phyloP scores from a whole-genome alignment of 2,797 vertebrate genomes.

The Myripristis jacobus region DNA sequence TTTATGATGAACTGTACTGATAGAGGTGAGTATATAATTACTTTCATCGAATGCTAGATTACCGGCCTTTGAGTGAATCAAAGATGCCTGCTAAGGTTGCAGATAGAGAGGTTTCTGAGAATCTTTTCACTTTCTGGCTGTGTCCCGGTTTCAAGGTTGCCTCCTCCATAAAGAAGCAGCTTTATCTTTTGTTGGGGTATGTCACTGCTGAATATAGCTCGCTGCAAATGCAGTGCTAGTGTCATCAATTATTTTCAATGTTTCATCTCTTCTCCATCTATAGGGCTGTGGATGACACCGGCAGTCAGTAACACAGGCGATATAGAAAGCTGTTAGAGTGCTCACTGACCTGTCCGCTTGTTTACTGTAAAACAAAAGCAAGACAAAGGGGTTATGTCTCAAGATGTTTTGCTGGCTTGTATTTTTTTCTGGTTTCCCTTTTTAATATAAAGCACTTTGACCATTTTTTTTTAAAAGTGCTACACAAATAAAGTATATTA shows the following conservation, averaged over 20 bases:
- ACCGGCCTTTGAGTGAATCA: conserved; percentile 37
- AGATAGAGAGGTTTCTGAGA: conserved; percentile 30
- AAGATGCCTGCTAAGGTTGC: conserved; percentile 24
- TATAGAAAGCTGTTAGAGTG: background rate
- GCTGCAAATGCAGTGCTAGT: conserved; percentile 8
- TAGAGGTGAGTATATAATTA: conserved; percentile 1
- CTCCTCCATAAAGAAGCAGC: conserved; percentile 19
- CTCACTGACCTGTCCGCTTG: too few relatives aligned
- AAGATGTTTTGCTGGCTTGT: too few relatives aligned
- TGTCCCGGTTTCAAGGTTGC: conserved; percentile 55
- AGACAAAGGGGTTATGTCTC: too few relatives aligned
- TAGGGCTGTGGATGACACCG: conserved; percentile 18
- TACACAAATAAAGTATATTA: too few relatives aligned
- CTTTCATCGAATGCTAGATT: conserved; percentile 19
- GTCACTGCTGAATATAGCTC: conserved; percentile 27
- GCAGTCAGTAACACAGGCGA: background rate
- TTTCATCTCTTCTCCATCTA: conserved; percentile 1
- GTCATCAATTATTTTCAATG: conserved; percentile 16
- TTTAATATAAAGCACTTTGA: too few relatives aligned
- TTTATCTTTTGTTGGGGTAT: conserved; percentile 29
- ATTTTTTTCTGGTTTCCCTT: too few relatives aligned
- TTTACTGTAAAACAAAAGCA: too few relatives aligned
- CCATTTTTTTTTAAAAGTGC: too few relatives aligned
- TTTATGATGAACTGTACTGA: conserved; percentile 25
- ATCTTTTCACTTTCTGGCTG: conserved; percentile 27